A percentile compares a stretch with the other conserved stretches of the same genome.
Conservation (phyloP, 2,888 invertebrate species). For the Patella ulyssiponensis region DNA sequence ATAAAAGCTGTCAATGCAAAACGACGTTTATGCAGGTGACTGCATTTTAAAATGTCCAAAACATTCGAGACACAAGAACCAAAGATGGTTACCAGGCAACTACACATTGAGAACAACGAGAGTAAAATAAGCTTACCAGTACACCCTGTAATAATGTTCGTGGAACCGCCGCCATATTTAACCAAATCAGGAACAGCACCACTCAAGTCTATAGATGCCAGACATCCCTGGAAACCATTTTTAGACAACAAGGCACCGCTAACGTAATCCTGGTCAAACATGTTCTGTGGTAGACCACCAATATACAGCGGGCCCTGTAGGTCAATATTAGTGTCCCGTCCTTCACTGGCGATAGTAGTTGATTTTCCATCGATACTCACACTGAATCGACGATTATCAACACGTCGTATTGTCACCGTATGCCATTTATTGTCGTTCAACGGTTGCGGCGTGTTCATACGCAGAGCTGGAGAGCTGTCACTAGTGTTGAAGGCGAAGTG, state of each 20-base stretch:
- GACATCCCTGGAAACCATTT: conserved; percentile 67
- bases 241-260: conserved; percentile 50
- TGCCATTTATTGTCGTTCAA: conserved; percentile 65
- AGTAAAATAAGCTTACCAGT: conserved; percentile 32
- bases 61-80: too few species aligned
- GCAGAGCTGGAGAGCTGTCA: conserved; percentile 36
- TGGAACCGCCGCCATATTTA: conserved; percentile 37
- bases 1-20: too few species aligned
- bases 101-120: too few species aligned
- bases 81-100: too few species aligned
- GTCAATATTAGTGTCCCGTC: conserved; percentile 42
- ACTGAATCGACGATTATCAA: conserved; percentile 45
- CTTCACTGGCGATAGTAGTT: conserved; percentile 41
- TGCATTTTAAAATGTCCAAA: too few species aligned
- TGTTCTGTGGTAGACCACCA: conserved; percentile 58
- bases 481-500: conserved; percentile 62
- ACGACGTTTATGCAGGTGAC: too few species aligned
- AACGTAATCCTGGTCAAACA: conserved; percentile 46
- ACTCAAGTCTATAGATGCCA: conserved; percentile 64
- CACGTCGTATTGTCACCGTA: conserved; percentile 45
- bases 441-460: conserved; percentile 29
- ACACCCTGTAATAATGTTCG: conserved; percentile 40
- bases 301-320: conserved; percentile 43
- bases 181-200: conserved; percentile 56
- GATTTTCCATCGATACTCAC: conserved; percentile 48